Base-by-base conservation (phyloP, 2,888 invertebrate species). In the Drosophila suboccidentalis region DNA sequence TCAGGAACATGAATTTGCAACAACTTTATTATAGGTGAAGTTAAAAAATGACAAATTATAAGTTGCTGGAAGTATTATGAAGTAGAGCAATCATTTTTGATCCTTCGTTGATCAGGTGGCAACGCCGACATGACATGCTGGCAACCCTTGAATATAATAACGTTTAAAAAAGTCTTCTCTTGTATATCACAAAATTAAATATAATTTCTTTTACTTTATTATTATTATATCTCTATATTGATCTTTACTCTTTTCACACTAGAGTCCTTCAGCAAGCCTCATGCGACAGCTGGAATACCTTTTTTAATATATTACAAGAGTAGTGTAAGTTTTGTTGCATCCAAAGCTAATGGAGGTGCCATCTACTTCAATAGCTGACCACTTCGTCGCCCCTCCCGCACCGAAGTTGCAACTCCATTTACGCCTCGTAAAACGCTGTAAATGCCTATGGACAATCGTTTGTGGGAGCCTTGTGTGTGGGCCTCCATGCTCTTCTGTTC, bases 341-440 rank as follows among this genome's bases (percentile, higher is more conserved):
- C 36, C 51, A 54, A 47, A 68, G 55, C 72, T 80, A 85, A 80
- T 83, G 82, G 85, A 68, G 69, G 64, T 78, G 79, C 66, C 68
- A 80, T 63, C 61, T 67, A 62, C 55, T 29, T 43, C 44, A 9
- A 51, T 60, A n/a, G 32, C 15, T 44, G 17, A 26, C 5, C n/a
- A 44, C 22, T 19, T 13, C 26, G 44, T 26, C 26, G 46, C 39
- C 26, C 26, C 22, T 22, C 26, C 26, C 26, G 26, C 26, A 17
- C 55, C 44, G 38, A 11, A 13, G 13, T 43, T 50, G n/a, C 43
- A 57, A 19, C 32, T 49, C 41, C 61, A 66, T 69, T 65, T 61
- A 17, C 72, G 61, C 69, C 55, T 72, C 88, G 61, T 87, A 84
- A 79, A 78, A 72, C 50, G 71, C 51, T 74, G 72, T 73, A 78